Base-by-base conservation (phyloP, 2,888 invertebrate species). In the Mamestra brassicae region DNA sequence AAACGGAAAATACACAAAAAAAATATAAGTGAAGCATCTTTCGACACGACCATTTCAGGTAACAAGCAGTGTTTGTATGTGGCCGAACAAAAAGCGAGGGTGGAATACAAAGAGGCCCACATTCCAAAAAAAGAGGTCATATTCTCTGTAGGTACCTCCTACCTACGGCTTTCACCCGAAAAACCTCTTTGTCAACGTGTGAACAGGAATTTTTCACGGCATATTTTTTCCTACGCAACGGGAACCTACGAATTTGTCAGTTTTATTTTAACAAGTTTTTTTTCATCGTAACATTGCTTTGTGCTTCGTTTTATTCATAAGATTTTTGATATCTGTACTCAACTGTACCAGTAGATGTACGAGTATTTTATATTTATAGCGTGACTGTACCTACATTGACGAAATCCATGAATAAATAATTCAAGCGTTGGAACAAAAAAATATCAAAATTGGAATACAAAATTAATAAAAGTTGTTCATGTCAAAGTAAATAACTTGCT, bases 181-280 rank as follows among this genome's bases (percentile, higher is more conserved):
- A 91, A 92, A 88, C 86, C 89, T 89, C 90, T 90, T 93, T 93
- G 92, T 92, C 87, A 89, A 90, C 82, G 88, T 88, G 89, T 81
- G 85, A 89, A 89, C 76, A 87, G 86, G 78, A 85, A 83, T 89
- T 89, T 90, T 91, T 90, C 86, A 87, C 85, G 70, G 78, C 71
- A 73, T 71, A 82, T 78, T 84, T 83, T 42, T 84, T 79, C 74
- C 74, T 74, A 71, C 81, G 66, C 70, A 79, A 78, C 54, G 64
- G 77, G 68, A 74, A 83, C 70, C 74, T 64, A 75, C 80, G 79
- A 77, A 83, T 86, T 78, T 80, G 72, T 60, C 73, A 76, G 65
- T 74, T 71, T 73, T 78, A 78, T 85, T 84, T 80, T 72, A 78
- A 65, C 73, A 71, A 72, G 63, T 15, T n/a, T 69, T 83, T 73